These are phyloP conservation scores for Bombus fervidus DNA, from an alignment of 1,140 invertebrate genomes.

Conservation along the genomic window DNA sequence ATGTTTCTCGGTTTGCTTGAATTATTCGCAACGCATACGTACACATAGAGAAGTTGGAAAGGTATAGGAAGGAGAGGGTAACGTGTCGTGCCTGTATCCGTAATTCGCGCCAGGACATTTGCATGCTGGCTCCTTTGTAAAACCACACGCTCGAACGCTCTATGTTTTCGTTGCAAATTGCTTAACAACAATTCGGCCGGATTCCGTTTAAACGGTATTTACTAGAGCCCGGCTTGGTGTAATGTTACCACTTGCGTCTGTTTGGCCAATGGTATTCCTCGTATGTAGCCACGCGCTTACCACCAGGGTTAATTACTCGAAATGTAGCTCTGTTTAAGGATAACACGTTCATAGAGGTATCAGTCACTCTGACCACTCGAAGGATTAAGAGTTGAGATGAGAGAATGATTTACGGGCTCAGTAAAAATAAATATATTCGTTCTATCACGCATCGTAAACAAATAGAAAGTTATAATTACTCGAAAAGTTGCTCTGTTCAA, in stretches of 20 bases:
- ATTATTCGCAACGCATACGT: conserved; percentile 7
- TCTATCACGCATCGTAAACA: background rate
- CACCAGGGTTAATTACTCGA: background rate
- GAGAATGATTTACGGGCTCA: too few species aligned
- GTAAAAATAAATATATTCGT: background rate
- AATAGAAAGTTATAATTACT: background rate
- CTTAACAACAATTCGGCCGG: background rate
- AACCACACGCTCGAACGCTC: background rate
- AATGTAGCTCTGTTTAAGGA: background rate
- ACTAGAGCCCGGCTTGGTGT: background rate
- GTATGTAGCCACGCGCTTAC: background rate
- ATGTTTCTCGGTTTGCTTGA: conserved; percentile 45
- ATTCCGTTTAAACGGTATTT: conserved; percentile 17
- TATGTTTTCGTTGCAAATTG: conserved; percentile 21
- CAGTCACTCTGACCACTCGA: background rate
- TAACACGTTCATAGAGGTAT: background rate
- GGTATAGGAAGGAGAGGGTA: background rate
- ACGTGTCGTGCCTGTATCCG: background rate
- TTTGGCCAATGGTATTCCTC: conserved; percentile 2
- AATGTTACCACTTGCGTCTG: background rate
- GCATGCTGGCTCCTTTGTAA: conserved; percentile 4
- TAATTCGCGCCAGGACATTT: background rate
- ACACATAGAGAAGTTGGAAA: background rate
- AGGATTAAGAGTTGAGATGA: background rate
- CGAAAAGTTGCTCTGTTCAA: background rate